Percentiles rank a stretch among this genome's conserved stretches.
phyloP scores from a whole-genome alignment of 2,797 vertebrate species.

The Buphagus erythrorhynchus region DNA sequence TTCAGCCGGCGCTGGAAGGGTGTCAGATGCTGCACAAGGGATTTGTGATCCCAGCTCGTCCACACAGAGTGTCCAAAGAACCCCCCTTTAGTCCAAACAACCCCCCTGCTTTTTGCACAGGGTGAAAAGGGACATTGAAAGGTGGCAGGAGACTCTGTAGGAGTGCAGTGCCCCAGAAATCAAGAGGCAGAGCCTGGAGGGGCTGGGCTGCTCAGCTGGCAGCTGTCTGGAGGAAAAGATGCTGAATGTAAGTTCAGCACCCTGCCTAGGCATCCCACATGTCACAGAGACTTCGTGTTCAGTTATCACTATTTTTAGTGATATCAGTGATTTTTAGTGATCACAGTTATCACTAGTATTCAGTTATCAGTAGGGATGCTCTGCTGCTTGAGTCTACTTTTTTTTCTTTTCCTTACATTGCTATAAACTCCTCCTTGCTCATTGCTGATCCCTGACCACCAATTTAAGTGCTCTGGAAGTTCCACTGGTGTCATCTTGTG shows the following conservation, averaged over 20 bases:
- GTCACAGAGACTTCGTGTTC: neutral
- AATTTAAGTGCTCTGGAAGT: neutral
- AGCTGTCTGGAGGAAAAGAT: neutral
- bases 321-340: too few species aligned
- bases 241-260: neutral
- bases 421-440: neutral
- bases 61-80: too few species aligned
- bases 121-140: neutral
- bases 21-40: neutral
- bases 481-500: neutral
- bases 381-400: neutral
- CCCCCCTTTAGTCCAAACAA: neutral
- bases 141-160: neutral
- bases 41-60: neutral
- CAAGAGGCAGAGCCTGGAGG: neutral
- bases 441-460: neutral
- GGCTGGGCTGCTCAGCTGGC: neutral
- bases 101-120: fast-evolving
- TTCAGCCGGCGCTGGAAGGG: fast-evolving
- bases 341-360: too few species aligned
- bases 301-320: too few species aligned
- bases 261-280: neutral
- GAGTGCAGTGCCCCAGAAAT: neutral
- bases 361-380: neutral
- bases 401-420: neutral